Evolutionary conservation across 2,797 vertebrate genomes (phyloP).

Genomic region (Phoxinus dragarum): DNA sequence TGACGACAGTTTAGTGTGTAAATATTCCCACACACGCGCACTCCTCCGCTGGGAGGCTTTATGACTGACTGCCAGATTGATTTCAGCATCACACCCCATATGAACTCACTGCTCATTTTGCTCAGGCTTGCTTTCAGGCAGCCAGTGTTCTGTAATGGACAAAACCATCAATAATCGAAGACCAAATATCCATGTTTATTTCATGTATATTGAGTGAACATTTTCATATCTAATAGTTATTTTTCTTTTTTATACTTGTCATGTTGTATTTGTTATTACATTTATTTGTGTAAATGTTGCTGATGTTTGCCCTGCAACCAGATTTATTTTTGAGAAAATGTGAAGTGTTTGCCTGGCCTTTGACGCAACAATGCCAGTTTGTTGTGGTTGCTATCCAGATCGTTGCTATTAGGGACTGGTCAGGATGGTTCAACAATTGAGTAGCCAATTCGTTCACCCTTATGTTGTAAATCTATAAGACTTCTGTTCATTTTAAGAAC

Average conservation of each 20-base stretch:
- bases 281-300: neutral
- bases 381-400: neutral
- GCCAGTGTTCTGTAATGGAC: slow-evolving; percentile 7
- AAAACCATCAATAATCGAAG: slow-evolving; percentile 13
- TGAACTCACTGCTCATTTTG: slow-evolving; percentile 49
- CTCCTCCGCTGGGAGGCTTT: slow-evolving; percentile 30
- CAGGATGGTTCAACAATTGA: neutral
- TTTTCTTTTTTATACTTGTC: neutral
- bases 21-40: slow-evolving; percentile 69
- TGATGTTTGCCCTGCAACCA: neutral
- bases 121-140: slow-evolving; percentile 30
- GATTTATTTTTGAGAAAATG: neutral
- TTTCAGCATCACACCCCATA: slow-evolving; percentile 38
- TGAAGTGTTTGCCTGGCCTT: neutral
- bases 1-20: slow-evolving; percentile 74
- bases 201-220: neutral
- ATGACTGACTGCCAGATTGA: slow-evolving; percentile 50
- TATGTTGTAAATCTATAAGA: neutral
- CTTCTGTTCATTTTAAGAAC: too few species aligned
- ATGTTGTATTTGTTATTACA: neutral
- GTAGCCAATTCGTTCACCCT: neutral
- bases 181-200: neutral
- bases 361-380: neutral
- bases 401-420: neutral
- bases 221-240: neutral